phyloP scores from a whole-genome alignment of 2,113 vertebrate species.

The Dunckerocampus dactyliophorus region DNA sequence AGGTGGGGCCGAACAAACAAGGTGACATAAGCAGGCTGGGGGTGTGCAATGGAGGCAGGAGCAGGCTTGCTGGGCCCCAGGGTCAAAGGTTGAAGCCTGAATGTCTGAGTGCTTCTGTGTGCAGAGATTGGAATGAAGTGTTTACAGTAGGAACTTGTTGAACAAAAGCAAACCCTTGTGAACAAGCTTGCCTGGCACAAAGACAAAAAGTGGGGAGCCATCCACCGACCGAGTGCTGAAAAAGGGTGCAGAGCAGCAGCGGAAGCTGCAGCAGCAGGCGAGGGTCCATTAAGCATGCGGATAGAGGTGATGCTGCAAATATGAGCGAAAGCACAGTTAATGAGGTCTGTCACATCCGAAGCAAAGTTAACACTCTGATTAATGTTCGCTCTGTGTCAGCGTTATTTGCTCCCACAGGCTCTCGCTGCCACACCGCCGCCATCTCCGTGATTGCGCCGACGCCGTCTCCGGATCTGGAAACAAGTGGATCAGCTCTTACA shows the following conservation, averaged over 20 bases:
- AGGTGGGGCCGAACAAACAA: conserved; percentile 1
- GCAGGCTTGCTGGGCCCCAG: not conserved
- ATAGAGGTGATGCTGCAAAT: conserved; percentile 24
- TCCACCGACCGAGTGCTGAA: conserved; percentile 4
- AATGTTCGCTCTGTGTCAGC: not conserved
- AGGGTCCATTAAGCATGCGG: conserved; percentile 30
- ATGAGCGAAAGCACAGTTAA: conserved; percentile 23
- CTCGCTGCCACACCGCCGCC: not conserved
- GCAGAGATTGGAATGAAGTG: conserved; percentile 2
- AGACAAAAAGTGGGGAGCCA: conserved; percentile 8
- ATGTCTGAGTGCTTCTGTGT: conserved; percentile 42
- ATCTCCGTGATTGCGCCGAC: conserved; percentile 22
- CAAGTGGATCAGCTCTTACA: conserved; percentile 20
- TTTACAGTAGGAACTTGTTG: too few species aligned
- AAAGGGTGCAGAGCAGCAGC: conserved; percentile 41
- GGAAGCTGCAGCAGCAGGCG: conserved; percentile 11
- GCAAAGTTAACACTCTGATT: conserved; percentile 3
- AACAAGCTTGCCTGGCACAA: conserved; percentile 23
- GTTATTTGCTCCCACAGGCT: conserved; percentile 16
- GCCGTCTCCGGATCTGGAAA: conserved; percentile 36
- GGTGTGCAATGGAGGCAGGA: conserved; percentile 13
- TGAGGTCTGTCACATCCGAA: not conserved
- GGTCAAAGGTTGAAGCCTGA: conserved; percentile 18
- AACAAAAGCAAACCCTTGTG: too few species aligned
- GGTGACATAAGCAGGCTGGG: not conserved